Evolutionary conservation across 2,113 vertebrate genomes (phyloP).

Genomic region (Alligator mississippiensis): DNA sequence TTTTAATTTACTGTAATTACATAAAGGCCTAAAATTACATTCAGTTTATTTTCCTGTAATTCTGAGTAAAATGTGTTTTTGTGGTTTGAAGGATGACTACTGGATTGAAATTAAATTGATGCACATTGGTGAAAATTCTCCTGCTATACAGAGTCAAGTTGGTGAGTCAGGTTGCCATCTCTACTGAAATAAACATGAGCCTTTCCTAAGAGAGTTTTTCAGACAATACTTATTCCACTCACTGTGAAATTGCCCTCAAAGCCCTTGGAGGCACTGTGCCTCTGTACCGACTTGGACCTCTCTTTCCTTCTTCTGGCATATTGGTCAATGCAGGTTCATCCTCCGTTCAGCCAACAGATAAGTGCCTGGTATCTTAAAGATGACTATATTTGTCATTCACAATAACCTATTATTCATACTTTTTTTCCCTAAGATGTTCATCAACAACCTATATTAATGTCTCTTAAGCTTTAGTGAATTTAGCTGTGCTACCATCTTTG

Average conservation of each 20-base stretch:
- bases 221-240: background rate
- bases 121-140: background rate
- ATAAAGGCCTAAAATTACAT: background rate
- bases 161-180: background rate
- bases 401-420: background rate
- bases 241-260: background rate
- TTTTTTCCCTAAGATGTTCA: background rate
- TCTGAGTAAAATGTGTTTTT: background rate
- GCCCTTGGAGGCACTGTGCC: background rate
- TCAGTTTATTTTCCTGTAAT: background rate
- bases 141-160: background rate
- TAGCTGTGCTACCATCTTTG: background rate
- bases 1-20: background rate
- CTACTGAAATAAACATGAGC: background rate
- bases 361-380: background rate
- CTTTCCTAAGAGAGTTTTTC: background rate
- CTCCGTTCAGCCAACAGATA: background rate
- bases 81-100: background rate
- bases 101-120: background rate
- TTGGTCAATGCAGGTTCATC: background rate
- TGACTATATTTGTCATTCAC: background rate
- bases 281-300: background rate
- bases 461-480: background rate
- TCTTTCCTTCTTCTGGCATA: too few relatives aligned
- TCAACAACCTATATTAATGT: rapidly evolving